These are phyloP conservation scores for Papilio machaon DNA, from an alignment of 1,140 invertebrate genomes.

Conservation along the genomic window DNA sequence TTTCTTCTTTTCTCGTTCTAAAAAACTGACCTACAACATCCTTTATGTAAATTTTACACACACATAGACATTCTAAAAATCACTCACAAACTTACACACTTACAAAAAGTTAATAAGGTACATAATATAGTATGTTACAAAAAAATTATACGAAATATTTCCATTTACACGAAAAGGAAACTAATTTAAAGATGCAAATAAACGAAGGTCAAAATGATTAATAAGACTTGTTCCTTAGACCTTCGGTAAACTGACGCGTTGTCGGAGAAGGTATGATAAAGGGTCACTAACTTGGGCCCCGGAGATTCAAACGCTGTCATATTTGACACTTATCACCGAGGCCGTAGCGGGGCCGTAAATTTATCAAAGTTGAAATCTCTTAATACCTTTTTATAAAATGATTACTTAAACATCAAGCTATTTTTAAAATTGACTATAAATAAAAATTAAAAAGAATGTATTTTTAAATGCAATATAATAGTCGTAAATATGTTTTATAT, in stretches of 20 bases:
- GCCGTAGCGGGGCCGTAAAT: constrained; percentile 7
- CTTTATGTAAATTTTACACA: too few species aligned
- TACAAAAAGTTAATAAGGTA: too few species aligned
- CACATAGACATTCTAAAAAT: too few species aligned
- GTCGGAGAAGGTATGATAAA: constrained; percentile 37
- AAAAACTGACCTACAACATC: too few species aligned
- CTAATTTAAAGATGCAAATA: constrained; percentile 1
- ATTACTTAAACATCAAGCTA: background rate
- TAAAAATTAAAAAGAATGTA: background rate
- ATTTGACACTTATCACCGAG: constrained; percentile 32
- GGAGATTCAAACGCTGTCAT: constrained; percentile 35
- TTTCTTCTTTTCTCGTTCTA: too few species aligned
- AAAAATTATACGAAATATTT: too few species aligned
- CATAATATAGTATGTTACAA: too few species aligned
- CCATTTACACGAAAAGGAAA: background rate
- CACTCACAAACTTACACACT: too few species aligned
- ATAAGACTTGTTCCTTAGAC: constrained; percentile 26
- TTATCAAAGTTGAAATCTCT: constrained; percentile 21
- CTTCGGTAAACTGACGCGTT: constrained; percentile 33
- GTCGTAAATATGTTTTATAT: background rate
- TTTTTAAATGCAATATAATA: too few species aligned
- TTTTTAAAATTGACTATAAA: background rate
- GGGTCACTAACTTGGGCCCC: constrained; percentile 31
- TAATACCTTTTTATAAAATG: background rate
- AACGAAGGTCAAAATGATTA: background rate